Conservation (phyloP, 23 tunicate species). For the Botrylloides violaceus region DNA sequence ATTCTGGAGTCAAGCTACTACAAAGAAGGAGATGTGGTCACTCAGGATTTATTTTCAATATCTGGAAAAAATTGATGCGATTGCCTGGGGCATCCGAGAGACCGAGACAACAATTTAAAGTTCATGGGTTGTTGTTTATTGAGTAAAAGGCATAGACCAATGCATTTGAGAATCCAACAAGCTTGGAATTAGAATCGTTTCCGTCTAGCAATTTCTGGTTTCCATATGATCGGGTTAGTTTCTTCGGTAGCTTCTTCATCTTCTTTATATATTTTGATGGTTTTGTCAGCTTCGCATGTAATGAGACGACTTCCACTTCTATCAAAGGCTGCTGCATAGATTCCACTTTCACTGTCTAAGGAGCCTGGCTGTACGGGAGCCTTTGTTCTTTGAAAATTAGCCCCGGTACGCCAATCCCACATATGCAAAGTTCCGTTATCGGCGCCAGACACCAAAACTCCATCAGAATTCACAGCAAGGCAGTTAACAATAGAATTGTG, state of each 20-base stretch:
- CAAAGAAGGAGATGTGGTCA: no score
- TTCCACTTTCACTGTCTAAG: constrained; percentile 93
- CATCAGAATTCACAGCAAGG: constrained; percentile 92
- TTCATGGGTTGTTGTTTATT: no score
- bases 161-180: no score
- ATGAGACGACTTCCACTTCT: constrained; percentile 75
- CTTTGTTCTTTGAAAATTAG: constrained; percentile 91
- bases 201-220: constrained; percentile 82
- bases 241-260: constrained; percentile 99
- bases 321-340: constrained; percentile 95
- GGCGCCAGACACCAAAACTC: constrained; percentile 98
- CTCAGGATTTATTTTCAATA: no score
- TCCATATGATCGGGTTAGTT: constrained; percentile 85
- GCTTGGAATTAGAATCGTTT: constrained; percentile 57
- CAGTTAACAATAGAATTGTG: constrained; percentile 93
- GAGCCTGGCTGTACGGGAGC: constrained; percentile 99
- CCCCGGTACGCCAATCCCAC: constrained; percentile 99
- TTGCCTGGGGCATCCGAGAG: no score
- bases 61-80: no score
- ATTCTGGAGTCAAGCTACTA: no score
- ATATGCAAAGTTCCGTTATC: constrained; percentile 95
- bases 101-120: no score
- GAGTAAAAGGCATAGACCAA: no score
- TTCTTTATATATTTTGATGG: constrained; percentile 92
- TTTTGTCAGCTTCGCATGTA: constrained; percentile 97